Evolutionary conservation across 2,888 invertebrate genomes (phyloP), one percentile per base, ranked within the genome.

Genomic region (Scaptomyza flava): DNA sequence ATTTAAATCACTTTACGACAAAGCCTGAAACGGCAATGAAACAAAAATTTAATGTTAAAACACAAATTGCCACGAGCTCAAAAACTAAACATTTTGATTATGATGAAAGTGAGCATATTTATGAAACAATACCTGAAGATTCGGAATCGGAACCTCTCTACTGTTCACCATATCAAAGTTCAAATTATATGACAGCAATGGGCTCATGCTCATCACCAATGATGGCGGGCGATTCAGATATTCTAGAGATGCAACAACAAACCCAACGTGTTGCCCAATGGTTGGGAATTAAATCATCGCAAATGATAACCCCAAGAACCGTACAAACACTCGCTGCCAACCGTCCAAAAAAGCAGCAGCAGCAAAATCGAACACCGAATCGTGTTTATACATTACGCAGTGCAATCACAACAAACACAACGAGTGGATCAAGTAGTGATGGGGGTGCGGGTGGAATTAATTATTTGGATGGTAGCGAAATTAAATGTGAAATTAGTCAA

Each of bases 121-220:
- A 94, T 81, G 94, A 94, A 89, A 94, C 94, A 3, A 94, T 94
- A 77, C 94, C 94, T 2, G 94, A 94, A 77, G 94, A 94, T 82
- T 93, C 93, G 2, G 93, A 93, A 76, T 87, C 92, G 2, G 94
- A 95, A 77, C 94, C 94, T 1, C 93, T 94, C 51, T 94, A 94
- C 79, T 94, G 94, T 46, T 93, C 93, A 36, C 94, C 94, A 1
- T 94, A 94, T 86, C 94, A 94, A 78, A 91, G 87, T 57, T 87
- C 89, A 5, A 79, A 79, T 36, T 89, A 86, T 63, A 83, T 90
- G 65, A 83, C 79, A 0, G 77, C 84, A 1, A 60, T 85, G 43
- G 87, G 85, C 0, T 77, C 87, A 0, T 78, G 81, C 54, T 79
- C 87, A 6, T 77, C 86, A 1, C 57, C 43, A n/a, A 20, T 56